These are phyloP conservation scores for Bombylius discolor DNA, from an alignment of 2,888 invertebrate species.

Conservation along the genomic window DNA sequence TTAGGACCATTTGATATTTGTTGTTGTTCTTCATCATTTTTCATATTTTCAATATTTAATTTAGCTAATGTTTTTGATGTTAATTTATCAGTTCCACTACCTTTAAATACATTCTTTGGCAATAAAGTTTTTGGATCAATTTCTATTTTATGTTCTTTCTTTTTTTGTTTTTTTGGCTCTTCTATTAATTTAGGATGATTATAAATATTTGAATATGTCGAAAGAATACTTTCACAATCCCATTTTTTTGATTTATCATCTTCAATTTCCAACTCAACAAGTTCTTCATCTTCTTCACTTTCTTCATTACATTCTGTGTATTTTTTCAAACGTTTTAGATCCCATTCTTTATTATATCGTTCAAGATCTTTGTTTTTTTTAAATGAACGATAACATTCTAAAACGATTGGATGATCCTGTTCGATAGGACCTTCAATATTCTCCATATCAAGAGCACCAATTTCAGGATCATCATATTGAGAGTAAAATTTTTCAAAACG, in stretches of 20 bases:
- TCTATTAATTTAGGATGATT: constrained; percentile 83
- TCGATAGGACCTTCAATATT: constrained; percentile 60
- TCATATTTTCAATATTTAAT: constrained; percentile 49
- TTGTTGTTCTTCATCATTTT: constrained; percentile 23
- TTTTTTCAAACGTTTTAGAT: constrained; percentile 35
- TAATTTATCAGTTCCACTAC: constrained; percentile 44
- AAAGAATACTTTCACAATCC: constrained; percentile 86
- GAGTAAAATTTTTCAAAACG: constrained; percentile 78
- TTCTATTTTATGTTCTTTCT: constrained; percentile 46
- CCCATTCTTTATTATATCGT: constrained; percentile 45
- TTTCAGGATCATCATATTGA: constrained; percentile 75
- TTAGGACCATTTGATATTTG: constrained; percentile 36
- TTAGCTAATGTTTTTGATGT: constrained; percentile 57
- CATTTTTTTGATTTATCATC: constrained; percentile 55
- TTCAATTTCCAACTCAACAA: constrained; percentile 47
- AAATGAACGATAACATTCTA: constrained; percentile 63
- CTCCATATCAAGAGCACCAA: constrained; percentile 80
- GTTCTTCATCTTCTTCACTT: constrained; percentile 41
- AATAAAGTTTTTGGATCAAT: constrained; percentile 63
- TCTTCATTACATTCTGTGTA: constrained; percentile 28
- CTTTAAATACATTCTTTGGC: constrained; percentile 52
- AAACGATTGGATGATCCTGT: constrained; percentile 48
- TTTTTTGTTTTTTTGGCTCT: constrained; percentile 46
- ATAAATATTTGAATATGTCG: constrained; percentile 80
- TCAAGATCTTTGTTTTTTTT: constrained; percentile 44